A percentile compares a stretch with the other conserved stretches of the same genome.
Conservation (phyloP, 2,797 vertebrate genomes). For the Vireo griseus region DNA sequence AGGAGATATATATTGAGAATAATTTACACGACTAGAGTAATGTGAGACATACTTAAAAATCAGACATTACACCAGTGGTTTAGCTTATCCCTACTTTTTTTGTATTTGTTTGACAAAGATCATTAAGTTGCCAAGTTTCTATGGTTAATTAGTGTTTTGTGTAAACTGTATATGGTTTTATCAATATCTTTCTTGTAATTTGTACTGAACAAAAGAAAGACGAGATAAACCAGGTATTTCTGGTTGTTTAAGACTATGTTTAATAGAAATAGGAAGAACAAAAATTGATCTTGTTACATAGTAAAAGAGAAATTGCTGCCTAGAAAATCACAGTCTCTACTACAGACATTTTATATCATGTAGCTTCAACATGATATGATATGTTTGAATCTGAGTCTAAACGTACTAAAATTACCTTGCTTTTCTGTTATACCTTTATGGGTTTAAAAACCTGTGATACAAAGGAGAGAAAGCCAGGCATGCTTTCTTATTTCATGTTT, state of each 20-base stretch:
- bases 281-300: not conserved
- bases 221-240: not conserved
- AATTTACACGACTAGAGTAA: not conserved
- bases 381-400: not conserved
- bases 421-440: not conserved
- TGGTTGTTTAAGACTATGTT: not conserved
- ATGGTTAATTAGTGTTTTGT: slow-evolving; percentile 18
- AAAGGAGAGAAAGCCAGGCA: not conserved
- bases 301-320: not conserved
- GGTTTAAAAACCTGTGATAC: not conserved
- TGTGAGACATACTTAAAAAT: not conserved
- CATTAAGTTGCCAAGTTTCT: not conserved
- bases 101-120: not conserved
- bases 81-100: not conserved
- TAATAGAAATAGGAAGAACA: not conserved
- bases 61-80: not conserved
- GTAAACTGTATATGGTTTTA: slow-evolving; percentile 25
- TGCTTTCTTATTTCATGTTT: not conserved
- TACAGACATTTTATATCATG: not conserved
- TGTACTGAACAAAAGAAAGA: not conserved
- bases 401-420: not conserved
- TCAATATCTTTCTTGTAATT: slow-evolving; percentile 4
- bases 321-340: not conserved
- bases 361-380: not conserved
- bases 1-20: not conserved